A percentile compares a stretch with the other conserved stretches of the same genome.
Evolutionary conservation across 2,888 invertebrate species (phyloP).

Genomic region (Eurois occulta): DNA sequence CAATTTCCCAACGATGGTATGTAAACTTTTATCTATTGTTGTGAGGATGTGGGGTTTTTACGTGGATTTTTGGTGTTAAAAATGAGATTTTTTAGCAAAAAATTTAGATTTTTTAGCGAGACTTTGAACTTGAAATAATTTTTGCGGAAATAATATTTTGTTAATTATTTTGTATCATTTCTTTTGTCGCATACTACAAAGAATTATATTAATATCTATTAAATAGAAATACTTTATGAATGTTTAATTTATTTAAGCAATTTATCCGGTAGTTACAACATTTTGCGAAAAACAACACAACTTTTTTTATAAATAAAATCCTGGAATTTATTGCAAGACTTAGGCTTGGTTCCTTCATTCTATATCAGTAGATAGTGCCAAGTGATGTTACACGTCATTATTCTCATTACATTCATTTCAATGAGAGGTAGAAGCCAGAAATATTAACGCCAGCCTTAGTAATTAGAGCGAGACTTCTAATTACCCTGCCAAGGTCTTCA

Average conservation of each 20-base stretch:
- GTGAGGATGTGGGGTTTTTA: neutral
- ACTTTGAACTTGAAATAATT: constrained; percentile 36
- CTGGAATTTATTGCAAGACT: neutral
- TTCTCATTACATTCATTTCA: constrained; percentile 35
- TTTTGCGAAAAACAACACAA: neutral
- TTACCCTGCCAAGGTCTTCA: constrained; percentile 29
- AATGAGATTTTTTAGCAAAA: neutral
- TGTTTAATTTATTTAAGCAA: neutral
- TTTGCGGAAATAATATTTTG: neutral
- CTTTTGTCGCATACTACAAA: neutral
- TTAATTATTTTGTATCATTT: neutral
- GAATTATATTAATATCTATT: no score
- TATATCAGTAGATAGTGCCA: constrained; percentile 37
- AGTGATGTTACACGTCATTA: constrained; percentile 37
- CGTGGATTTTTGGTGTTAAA: neutral
- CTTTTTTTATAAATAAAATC: neutral
- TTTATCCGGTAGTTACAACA: neutral
- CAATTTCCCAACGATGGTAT: constrained; percentile 54
- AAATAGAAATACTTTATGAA: neutral
- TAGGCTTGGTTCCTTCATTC: constrained; percentile 17
- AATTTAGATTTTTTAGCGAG: neutral
- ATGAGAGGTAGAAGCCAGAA: constrained; percentile 39
- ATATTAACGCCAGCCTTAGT: constrained; percentile 38
- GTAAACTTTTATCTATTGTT: constrained; percentile 47
- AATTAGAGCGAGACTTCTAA: constrained; percentile 54